Conservation (phyloP, 1,140 invertebrate genomes). For the Zaprionus kolodkinae region DNA sequence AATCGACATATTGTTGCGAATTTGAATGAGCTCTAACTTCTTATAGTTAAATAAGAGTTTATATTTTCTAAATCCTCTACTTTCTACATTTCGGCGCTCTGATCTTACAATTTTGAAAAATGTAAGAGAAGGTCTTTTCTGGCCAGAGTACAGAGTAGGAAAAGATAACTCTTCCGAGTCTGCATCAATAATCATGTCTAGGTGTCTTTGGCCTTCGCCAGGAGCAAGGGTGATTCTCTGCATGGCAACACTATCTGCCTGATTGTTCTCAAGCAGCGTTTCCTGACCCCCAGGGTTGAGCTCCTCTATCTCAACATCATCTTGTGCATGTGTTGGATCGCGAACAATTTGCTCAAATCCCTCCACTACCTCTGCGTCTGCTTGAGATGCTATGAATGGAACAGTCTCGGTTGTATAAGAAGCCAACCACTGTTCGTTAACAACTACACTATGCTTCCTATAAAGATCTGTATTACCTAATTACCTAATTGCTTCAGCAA, state of each 20-base stretch:
- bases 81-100: no score
- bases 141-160: slow-evolving; percentile 19
- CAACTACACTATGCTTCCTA: not conserved
- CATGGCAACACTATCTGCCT: slow-evolving; percentile 3
- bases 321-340: not conserved
- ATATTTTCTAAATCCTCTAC: no score
- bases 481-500: slow-evolving; percentile 8
- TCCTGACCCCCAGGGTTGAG: slow-evolving; percentile 11
- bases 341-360: not conserved
- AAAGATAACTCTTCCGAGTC: slow-evolving; percentile 2
- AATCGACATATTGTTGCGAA: not conserved
- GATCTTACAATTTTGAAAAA: no score
- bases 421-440: not conserved
- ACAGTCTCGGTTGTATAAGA: slow-evolving; percentile 10
- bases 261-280: slow-evolving; percentile 19
- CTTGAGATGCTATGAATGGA: slow-evolving; percentile 5
- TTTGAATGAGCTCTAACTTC: not conserved
- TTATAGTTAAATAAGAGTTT: no score
- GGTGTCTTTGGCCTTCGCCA: slow-evolving; percentile 22
- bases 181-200: slow-evolving; percentile 1
- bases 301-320: not conserved
- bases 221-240: slow-evolving; percentile 23
- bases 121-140: slow-evolving; percentile 6
- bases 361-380: not conserved
- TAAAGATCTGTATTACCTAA: slow-evolving; percentile 1